phyloP scores from a whole-genome alignment of 2,888 invertebrate genomes.

The Drosophila subsilvestris region DNA sequence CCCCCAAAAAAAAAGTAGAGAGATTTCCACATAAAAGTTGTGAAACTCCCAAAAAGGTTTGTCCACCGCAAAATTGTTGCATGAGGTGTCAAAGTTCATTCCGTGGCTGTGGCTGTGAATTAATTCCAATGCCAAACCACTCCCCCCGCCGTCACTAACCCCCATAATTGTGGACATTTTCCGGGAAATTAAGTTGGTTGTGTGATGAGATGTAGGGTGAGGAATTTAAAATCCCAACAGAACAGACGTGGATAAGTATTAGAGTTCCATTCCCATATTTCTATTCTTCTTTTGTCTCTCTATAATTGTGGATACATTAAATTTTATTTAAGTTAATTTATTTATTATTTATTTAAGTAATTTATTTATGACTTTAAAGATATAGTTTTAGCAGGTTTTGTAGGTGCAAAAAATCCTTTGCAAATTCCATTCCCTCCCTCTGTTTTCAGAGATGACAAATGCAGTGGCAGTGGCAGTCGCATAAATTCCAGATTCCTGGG shows the following conservation, averaged over 20 bases:
- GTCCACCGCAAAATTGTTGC: conserved; percentile 83
- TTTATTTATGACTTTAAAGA: not conserved
- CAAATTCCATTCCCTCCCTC: conserved; percentile 40
- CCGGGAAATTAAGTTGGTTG: conserved; percentile 83
- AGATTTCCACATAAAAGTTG: conserved; percentile 46
- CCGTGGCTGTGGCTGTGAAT: conserved; percentile 63
- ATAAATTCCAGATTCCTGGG: conserved; percentile 66
- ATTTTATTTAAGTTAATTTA: too few species aligned
- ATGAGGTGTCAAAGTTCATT: conserved; percentile 83
- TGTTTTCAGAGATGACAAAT: conserved; percentile 62
- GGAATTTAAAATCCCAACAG: conserved; percentile 43
- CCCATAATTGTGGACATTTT: conserved; percentile 82
- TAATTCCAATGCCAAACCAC: conserved; percentile 70
- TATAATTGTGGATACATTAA: too few species aligned
- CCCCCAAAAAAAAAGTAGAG: conserved; percentile 15
- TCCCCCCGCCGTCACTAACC: conserved; percentile 48
- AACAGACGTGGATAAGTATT: not conserved
- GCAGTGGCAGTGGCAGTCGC: conserved; percentile 58
- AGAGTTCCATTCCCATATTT: not conserved
- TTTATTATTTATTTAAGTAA: not conserved
- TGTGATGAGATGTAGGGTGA: conserved; percentile 7
- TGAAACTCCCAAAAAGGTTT: conserved; percentile 58
- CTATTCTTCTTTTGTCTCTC: not conserved
- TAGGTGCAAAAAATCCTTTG: conserved; percentile 69
- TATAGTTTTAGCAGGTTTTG: conserved; percentile 36